Conservation (phyloP, 2,888 invertebrate species). For the Cantharis flavilabris region DNA sequence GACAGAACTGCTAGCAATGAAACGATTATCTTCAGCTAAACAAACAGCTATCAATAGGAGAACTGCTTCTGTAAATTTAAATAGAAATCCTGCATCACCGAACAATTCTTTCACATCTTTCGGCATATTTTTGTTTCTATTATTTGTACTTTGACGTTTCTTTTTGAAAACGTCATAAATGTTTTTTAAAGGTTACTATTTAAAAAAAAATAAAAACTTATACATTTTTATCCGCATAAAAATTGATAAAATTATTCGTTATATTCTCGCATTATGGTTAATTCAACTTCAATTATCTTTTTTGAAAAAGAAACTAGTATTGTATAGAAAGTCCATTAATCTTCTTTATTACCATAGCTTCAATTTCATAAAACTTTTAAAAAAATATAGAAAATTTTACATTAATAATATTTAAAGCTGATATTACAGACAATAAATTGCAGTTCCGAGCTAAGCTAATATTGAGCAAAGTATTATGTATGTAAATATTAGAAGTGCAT, state of each 20-base stretch:
- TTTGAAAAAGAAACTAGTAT: background rate
- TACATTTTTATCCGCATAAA: no score
- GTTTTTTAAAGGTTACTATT: background rate
- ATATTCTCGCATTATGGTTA: background rate
- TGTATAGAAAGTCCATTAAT: background rate
- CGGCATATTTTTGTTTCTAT: background rate
- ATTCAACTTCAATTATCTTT: background rate
- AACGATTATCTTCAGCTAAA: background rate
- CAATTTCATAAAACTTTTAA: background rate
- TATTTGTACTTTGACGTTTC: background rate
- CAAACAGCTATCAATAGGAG: background rate
- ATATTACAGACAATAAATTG: background rate
- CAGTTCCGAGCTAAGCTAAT: no score
- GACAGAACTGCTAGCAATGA: background rate
- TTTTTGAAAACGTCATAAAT: background rate
- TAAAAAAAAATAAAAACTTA: no score
- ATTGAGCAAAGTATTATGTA: no score
- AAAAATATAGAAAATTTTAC: background rate
- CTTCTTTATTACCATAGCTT: background rate
- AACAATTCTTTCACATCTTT: background rate
- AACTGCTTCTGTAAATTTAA: background rate
- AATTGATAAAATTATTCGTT: background rate
- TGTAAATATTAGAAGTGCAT: no score
- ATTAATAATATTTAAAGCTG: background rate
- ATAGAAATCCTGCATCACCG: background rate